phyloP scores from a whole-genome alignment of 1,140 invertebrate genomes.

The Stegodyphus mimosarum region DNA sequence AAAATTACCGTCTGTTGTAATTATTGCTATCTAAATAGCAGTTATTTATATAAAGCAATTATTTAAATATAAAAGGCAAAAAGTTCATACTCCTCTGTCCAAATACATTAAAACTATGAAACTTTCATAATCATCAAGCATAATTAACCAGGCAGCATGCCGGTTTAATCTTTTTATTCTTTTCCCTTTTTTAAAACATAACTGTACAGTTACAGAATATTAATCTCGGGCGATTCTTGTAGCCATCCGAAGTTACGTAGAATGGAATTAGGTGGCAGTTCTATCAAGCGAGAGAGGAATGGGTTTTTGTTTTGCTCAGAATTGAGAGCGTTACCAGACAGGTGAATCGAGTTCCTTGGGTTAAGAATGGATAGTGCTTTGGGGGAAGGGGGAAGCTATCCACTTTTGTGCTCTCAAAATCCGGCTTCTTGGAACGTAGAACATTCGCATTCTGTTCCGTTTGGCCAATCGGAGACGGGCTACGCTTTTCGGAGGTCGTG shows the following conservation, averaged over 20 bases:
- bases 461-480: conserved; percentile 6
- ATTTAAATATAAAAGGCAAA: too few relatives aligned
- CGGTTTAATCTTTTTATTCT: too few relatives aligned
- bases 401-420: conserved; percentile 39
- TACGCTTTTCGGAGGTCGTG: conserved; percentile 24
- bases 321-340: conserved; percentile 7
- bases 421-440: conserved; percentile 37
- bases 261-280: conserved; percentile 6
- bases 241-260: neutral
- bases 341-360: conserved; percentile 2
- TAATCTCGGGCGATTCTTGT: too few relatives aligned
- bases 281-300: neutral
- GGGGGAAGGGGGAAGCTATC: neutral
- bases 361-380: conserved; percentile 29
- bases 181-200: too few relatives aligned
- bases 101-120: too few relatives aligned
- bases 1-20: too few relatives aligned
- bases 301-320: neutral
- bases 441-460: conserved; percentile 9
- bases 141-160: too few relatives aligned
- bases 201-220: too few relatives aligned
- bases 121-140: too few relatives aligned
- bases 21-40: too few relatives aligned
- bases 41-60: too few relatives aligned
- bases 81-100: too few relatives aligned